Conservation (phyloP, 2,113 vertebrate genomes). For the Electrona antarctica region DNA sequence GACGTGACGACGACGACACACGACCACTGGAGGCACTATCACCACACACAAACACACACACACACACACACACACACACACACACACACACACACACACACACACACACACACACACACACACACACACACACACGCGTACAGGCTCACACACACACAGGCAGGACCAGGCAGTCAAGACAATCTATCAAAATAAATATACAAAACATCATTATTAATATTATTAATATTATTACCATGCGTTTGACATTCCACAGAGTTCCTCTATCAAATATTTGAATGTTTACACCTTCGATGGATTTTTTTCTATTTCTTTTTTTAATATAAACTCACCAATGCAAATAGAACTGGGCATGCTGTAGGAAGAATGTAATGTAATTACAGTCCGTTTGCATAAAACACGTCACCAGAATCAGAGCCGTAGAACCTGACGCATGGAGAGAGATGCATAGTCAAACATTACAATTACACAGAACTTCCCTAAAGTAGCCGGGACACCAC, state of each 20-base stretch:
- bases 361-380: constrained; percentile 47
- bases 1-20: constrained; percentile 65
- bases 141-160: constrained; percentile 32
- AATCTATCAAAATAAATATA: constrained; percentile 42
- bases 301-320: constrained; percentile 29
- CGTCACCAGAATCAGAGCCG: constrained; percentile 59
- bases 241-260: constrained; percentile 56
- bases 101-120: too few species aligned
- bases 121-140: too few species aligned
- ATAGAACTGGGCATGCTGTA: constrained; percentile 74
- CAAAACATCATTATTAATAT: constrained; percentile 20
- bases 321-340: constrained; percentile 44
- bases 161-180: constrained; percentile 57
- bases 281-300: constrained; percentile 39
- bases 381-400: constrained; percentile 65
- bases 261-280: constrained; percentile 38
- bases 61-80: too few species aligned
- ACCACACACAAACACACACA: constrained; percentile 41
- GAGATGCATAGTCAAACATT: constrained; percentile 88
- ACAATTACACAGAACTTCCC: constrained; percentile 77
- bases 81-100: constrained; percentile 38
- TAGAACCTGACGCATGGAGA: constrained; percentile 69
- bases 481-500: constrained; percentile 55
- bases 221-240: constrained; percentile 49
- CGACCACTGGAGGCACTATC: constrained; percentile 70